Percentiles rank a stretch among this genome's conserved stretches.
phyloP scores from a whole-genome alignment of 2,797 vertebrate species.

The Pangasius sanitwongsei region DNA sequence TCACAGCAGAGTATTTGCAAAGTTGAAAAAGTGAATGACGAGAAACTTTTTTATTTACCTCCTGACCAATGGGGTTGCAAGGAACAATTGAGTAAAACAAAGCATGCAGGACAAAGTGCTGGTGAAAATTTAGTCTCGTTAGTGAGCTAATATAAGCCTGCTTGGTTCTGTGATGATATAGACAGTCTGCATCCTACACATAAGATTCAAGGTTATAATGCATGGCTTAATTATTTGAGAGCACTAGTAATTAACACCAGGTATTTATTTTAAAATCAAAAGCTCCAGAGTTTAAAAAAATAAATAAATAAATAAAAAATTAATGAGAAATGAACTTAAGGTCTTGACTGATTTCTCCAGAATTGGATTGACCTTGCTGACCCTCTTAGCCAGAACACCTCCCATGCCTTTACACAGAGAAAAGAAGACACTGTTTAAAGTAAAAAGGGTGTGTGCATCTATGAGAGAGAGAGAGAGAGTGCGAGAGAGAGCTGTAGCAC shows the following conservation, averaged over 20 bases:
- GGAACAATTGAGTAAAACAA: neutral
- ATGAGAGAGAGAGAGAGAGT: too few relatives aligned
- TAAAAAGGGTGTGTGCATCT: neutral
- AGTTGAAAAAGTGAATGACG: neutral
- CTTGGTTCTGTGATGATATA: neutral
- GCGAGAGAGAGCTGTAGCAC: neutral
- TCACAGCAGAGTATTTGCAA: neutral
- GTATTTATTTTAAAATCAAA: neutral
- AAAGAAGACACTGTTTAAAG: neutral
- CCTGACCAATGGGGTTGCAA: too few relatives aligned
- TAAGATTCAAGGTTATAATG: neutral
- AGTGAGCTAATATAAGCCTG: neutral
- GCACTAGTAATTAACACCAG: slow-evolving; percentile 12
- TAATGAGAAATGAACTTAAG: neutral
- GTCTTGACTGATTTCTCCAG: slow-evolving; percentile 16
- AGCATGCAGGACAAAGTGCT: neutral
- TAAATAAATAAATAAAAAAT: neutral
- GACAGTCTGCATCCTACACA: neutral
- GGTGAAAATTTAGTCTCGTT: neutral
- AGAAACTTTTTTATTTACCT: neutral
- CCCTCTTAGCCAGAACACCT: slow-evolving; percentile 18
- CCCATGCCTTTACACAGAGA: neutral
- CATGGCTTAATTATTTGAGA: neutral
- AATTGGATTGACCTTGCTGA: slow-evolving; percentile 21
- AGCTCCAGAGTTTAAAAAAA: neutral